These are phyloP conservation scores for Leuciscus idus DNA, from an alignment of 2,113 vertebrate species.

Conservation along the genomic window DNA sequence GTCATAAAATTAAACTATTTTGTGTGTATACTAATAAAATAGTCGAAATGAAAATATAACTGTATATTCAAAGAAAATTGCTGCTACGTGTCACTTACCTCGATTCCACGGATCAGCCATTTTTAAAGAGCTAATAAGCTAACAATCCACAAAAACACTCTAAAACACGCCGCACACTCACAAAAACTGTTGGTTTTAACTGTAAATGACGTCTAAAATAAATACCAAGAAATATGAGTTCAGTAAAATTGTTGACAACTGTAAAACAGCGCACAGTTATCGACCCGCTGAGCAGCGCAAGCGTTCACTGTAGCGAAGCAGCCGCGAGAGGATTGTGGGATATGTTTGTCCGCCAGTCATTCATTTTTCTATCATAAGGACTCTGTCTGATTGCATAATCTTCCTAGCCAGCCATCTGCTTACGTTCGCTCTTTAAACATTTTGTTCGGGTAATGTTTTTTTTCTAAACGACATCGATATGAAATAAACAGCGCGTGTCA, in stretches of 20 bases:
- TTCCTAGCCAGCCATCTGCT: constrained; percentile 18
- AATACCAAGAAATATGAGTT: neutral
- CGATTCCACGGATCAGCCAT: constrained; percentile 61
- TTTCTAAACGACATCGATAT: neutral
- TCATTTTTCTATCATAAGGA: constrained; percentile 27
- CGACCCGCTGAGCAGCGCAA: neutral
- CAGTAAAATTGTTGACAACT: neutral
- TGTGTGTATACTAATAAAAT: neutral
- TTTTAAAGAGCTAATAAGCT: constrained; percentile 8
- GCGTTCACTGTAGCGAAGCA: neutral
- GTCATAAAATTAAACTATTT: neutral
- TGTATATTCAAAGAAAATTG: neutral
- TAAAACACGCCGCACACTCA: neutral
- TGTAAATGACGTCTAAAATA: neutral
- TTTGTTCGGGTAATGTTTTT: neutral
- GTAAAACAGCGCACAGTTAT: neutral
- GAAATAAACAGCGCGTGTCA: neutral
- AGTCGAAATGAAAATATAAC: neutral
- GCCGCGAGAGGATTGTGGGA: constrained; percentile 47
- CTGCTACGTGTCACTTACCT: constrained; percentile 58
- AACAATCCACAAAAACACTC: neutral
- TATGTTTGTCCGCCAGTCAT: constrained; percentile 52
- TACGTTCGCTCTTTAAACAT: neutral
- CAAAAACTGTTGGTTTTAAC: neutral
- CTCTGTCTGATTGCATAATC: constrained; percentile 27